Evolutionary conservation across 35 echinoderm and acorn worm species (phyloP), one percentile per base, ranked within the genome.

Genomic region (Patiria miniata): DNA sequence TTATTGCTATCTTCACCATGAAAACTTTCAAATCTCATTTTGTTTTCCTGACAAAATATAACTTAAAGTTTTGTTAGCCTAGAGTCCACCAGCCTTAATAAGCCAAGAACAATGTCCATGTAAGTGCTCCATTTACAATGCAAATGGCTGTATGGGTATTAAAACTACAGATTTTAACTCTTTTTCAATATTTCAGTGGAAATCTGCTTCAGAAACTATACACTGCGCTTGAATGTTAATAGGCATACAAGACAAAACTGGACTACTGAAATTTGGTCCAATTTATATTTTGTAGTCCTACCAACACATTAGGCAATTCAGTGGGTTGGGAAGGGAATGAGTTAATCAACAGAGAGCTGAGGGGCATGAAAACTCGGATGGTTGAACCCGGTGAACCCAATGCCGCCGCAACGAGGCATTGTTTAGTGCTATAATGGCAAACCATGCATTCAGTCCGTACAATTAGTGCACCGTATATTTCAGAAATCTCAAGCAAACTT

Each of bases 391-490:
- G 29, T 73, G 65, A 73, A 73, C 26, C 26, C 65, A 73, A 73
- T 30, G 65, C 14, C 26, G 29, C 65, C 34, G 65, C 65, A 73
- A 73, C 34, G 29, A 73, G 65, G 65, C 65, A 16, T 16, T 73
- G 65, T 73, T 73, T 32, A 73, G 8, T 73, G 65, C 65, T 73
- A 73, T n/a, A 26, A 32, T 36, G 65, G 65, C 14, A 34, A 73
- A 73, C 65, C 65, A 73, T 73, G 65, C 65, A 73, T 36, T 73
- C 65, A 73, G 26, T 73, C 65, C 26, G 29, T 26, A 1, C 65
- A 32, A 26, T 73, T 47, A 47, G 42, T 47, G 42, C 42, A 12
- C 42, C 12, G 12, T 12, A 47, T 47, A 12, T 47, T 47, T 12
- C 42, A 6, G 12, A 12, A 47, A 47, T 6, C 42, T 47, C 42